These are phyloP conservation scores for Leptinotarsa haldemani DNA, from an alignment of 2,888 invertebrate species.

Conservation along the genomic window DNA sequence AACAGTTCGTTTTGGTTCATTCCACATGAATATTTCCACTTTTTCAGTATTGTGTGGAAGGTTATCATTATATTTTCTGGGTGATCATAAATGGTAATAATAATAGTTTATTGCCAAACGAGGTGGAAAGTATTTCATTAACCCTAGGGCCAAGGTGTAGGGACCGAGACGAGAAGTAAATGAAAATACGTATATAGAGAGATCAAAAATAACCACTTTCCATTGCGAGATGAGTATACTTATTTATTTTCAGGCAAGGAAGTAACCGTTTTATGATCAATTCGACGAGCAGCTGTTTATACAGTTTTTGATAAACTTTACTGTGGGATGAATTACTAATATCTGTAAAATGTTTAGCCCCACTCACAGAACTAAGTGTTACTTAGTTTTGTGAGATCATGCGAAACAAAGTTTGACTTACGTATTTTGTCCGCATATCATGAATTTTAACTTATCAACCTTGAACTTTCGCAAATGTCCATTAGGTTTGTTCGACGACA, in stretches of 20 bases:
- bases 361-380: no score
- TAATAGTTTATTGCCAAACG: background rate
- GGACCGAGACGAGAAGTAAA: background rate
- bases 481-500: no score
- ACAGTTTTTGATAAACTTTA: no score
- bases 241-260: background rate
- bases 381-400: no score
- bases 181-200: background rate
- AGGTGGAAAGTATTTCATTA: conserved; percentile 5
- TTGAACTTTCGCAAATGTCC: no score
- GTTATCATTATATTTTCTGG: background rate
- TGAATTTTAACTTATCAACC: no score
- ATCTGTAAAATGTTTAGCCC: no score
- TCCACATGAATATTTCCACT: conserved; percentile 8
- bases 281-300: no score
- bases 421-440: no score
- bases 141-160: background rate
- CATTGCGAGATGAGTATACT: background rate
- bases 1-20: conserved; percentile 5
- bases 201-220: background rate
- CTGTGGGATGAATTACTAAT: no score
- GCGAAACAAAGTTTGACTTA: no score
- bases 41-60: conserved; percentile 3
- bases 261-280: background rate
- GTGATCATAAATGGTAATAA: conserved; percentile 1